Evolutionary conservation across 1,140 invertebrate species (phyloP), one percentile per base, ranked within the genome.

Genomic region (Caenorhabditis latens): DNA sequence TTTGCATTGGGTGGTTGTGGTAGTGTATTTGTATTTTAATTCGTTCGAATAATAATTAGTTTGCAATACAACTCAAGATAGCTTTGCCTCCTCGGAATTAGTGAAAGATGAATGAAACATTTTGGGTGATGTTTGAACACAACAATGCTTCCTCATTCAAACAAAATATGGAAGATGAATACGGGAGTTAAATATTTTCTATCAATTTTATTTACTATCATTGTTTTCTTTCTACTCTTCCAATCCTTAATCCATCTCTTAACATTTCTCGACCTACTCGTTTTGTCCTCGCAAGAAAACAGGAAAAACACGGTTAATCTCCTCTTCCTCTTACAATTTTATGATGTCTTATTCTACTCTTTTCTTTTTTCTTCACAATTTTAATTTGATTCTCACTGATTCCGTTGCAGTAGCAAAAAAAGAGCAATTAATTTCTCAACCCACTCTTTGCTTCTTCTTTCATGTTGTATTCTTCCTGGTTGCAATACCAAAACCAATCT

Each of bases 401-500:
- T 79, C 46, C 21, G 46, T 7, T 11, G 4, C 8, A 11, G 19
- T 43, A 42, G 65, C 46, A 43, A 14, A n/a, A 71, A 71, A 16
- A 14, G 32, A 79, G 71, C 24, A 79, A 79, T 50, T 79, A 79
- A 2, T 79, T 79, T 50, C 63, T 65, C 5, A 40, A 24, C 63
- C 24, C 63, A 65, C 63, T 24, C 65, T 48, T 53, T 79, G 40
- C 40, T 50, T 43, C n/a, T 79, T 48, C 53, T 48, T 79, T 53
- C 53, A 50, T 53, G 21, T n/a, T 79, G 67, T 46, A 79, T 79
- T 79, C 71, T 50, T 79, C 71, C 46, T 79, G 71, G 46, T 79
- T 79, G 46, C 21, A 50, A 46, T 19, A 46, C n/a, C 16, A n/a
- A 50, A 79, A 79, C 46, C 46, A 79, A 79, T 53, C 16, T 50